phyloP scores from a whole-genome alignment of 2,888 invertebrate genomes.

The Adelphocoris suturalis region DNA sequence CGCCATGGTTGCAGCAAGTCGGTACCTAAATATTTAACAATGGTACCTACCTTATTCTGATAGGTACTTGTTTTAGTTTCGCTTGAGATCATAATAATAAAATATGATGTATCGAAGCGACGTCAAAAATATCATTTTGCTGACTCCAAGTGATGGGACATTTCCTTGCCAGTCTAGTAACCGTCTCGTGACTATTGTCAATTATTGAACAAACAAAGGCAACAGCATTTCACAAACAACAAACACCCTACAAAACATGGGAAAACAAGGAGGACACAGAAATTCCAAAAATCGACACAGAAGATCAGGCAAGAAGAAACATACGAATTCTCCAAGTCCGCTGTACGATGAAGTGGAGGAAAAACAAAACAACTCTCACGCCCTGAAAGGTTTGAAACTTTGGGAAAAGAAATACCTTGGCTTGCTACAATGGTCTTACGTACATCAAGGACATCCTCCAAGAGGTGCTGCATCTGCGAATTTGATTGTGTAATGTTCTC shows the following conservation, averaged over 20 bases:
- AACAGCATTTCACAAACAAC: too few relatives aligned
- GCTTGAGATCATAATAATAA: too few relatives aligned
- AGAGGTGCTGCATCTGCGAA: neutral
- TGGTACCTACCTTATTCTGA: too few relatives aligned
- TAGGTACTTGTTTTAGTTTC: too few relatives aligned
- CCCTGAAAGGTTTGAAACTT: neutral
- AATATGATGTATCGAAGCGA: too few relatives aligned
- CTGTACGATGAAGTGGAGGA: conserved; percentile 30
- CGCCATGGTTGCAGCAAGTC: too few relatives aligned
- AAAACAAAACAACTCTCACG: conserved; percentile 11
- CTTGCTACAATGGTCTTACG: conserved; percentile 54
- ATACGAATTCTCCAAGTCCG: neutral
- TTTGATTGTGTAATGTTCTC: neutral
- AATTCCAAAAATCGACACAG: neutral
- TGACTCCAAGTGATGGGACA: too few relatives aligned
- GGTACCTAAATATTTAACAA: too few relatives aligned
- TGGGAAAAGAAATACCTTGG: conserved; percentile 49
- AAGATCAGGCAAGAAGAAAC: neutral
- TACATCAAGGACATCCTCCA: neutral
- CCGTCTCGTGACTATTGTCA: too few relatives aligned
- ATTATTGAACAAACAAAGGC: too few relatives aligned
- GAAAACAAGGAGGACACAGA: neutral
- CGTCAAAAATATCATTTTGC: too few relatives aligned
- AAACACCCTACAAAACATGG: neutral
- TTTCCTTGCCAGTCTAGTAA: too few relatives aligned